Base-by-base conservation (phyloP, 2,113 vertebrate genomes). In the Corythornis cristatus region DNA sequence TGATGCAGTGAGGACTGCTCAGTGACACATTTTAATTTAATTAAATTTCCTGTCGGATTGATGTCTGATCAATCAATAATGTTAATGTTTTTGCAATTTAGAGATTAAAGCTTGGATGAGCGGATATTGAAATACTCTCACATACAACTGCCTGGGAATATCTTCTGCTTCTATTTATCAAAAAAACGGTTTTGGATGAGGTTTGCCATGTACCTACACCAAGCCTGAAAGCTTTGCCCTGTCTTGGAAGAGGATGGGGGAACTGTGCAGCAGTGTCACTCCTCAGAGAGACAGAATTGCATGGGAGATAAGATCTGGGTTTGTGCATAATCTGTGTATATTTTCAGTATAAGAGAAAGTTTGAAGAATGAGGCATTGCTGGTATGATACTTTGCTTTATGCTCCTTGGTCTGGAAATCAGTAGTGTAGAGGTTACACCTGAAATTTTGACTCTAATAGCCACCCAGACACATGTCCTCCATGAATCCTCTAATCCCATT, bases 51-150 rank as follows among this genome's bases (percentile, higher is more conserved):
- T 97, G 95, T 98, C 96, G 97, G 97, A 98, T 97, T 98, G 98
- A 98, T 98, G 98, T 98, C 96, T 97, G 98, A 98, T 98, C 97
- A 98, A 98, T 98, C 98, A 98, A 98, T 98, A 98, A 98, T 97
- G 97, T 97, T 98, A 98, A 98, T 98, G 98, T 98, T 98, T 98
- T 98, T 97, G 98, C 98, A 98, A 98, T 98, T 98, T 98, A 93
- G 96, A 98, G 97, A 98, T 98, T 98, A 98, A 98, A 98, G 95
- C 96, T 92, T 83, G 93, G 95, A 92, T 97, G 93, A 95, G 88
- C 93, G 92, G 94, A 80, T 88, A 89, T 90, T 79, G 93, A 95
- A 95, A 75, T 86, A 90, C 86, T 81, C 79, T 91, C 17, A 17
- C 67, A 77, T 77, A 46, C 70, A 88, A 86, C 91, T 84, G 70